Conservation (phyloP, 2,113 vertebrate species). For the Pteronura brasiliensis region DNA sequence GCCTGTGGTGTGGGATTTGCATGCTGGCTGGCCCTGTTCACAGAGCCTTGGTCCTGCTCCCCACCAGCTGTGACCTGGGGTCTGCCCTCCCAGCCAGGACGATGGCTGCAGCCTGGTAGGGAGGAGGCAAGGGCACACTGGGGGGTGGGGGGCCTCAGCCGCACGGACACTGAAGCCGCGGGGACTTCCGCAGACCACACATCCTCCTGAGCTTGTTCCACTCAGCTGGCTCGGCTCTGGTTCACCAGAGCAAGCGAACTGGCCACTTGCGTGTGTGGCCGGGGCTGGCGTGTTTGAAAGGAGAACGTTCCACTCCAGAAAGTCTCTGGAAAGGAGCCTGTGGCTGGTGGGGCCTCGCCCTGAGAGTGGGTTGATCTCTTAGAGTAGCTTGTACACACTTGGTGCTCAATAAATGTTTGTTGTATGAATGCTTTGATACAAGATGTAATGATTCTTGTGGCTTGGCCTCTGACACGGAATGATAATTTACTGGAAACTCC, state of each 20-base stretch:
- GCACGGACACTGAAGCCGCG: accelerated
- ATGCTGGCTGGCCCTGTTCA: slow-evolving; percentile 20
- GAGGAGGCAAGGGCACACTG: neutral
- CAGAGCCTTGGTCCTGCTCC: neutral
- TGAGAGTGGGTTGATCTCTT: neutral
- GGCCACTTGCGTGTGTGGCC: accelerated
- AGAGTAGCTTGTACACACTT: accelerated
- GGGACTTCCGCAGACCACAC: accelerated
- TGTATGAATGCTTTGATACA: too few relatives aligned
- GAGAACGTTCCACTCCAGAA: accelerated
- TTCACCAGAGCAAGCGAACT: accelerated
- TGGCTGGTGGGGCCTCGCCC: neutral
- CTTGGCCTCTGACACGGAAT: too few relatives aligned
- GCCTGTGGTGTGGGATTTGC: slow-evolving; percentile 63
- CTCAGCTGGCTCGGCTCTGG: neutral
- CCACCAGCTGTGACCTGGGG: neutral
- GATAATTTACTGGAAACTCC: too few relatives aligned
- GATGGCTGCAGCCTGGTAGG: neutral
- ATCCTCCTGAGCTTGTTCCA: accelerated
- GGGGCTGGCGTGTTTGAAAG: accelerated
- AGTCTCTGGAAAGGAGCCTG: accelerated
- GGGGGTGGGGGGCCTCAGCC: neutral
- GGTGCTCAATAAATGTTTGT: neutral
- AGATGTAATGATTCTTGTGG: accelerated
- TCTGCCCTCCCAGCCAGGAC: neutral